Base-by-base conservation (phyloP, 30 jellyfish, hydroid and myxozoan species). In the Aurelia coerulea region DNA sequence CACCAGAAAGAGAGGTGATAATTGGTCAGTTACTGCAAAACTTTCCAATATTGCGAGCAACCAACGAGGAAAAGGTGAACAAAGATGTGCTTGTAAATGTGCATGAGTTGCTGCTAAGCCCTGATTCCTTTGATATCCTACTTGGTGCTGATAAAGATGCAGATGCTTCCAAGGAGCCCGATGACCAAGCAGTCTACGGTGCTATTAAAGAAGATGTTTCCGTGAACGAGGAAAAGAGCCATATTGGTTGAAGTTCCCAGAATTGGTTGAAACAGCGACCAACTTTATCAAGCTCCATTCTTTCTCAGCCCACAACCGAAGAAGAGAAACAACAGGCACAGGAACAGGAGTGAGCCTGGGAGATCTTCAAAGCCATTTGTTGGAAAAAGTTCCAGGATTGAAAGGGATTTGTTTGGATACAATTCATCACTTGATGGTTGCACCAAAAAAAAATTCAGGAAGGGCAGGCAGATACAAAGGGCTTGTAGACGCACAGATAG, bases 261-360 rank as follows among this genome's bases (percentile, higher is more conserved):
- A 15, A 72, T 39, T 72, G 15, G 82, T 72, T 17, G 67, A 72
- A 32, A 35, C 49, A 39, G 82, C 82, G n/a, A 72, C 82, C 7
- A 72, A 72, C 16, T 72, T 72, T 67, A 72, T 72, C 37, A 72
- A 72, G 82, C 31, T 50, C 7, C 82, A 72, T 39, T 72, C 82
- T 72, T 72, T 72, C 17, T 72, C 82, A 32, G 82, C 82, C 19
- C 66, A 72, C 66, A 35, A 35, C 64, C 19, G 82, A 19, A 16
- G 82, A 39, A 23, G 64, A 72, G 82, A 72, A 50, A 72, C 70
- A 11, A 35, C 82, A 39, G 64, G 64, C 29, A 72, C 82, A 12
- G 35, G 82, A 39, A 72, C 64, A 17, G 82, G 82, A 50, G 82
- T 72, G 39, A 72, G 67, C 31, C 9, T 72, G 50, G 1, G 31